phyloP scores from a whole-genome alignment of 2,113 vertebrate genomes.

The Gallinago undulata region DNA sequence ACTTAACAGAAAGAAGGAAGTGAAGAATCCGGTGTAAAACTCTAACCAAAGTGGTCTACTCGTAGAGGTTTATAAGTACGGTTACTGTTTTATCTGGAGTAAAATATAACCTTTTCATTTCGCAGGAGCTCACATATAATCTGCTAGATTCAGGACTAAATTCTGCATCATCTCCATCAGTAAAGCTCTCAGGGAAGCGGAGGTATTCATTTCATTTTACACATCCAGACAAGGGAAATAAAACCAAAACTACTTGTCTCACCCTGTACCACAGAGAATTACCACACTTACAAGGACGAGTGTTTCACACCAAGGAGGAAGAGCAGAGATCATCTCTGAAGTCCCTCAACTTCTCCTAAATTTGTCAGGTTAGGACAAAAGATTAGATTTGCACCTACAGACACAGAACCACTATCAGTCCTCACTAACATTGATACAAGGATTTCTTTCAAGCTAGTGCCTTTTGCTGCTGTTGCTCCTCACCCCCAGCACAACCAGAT shows the following conservation, averaged over 20 bases:
- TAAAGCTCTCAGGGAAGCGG: neutral
- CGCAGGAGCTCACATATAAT: neutral
- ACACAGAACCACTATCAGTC: no score
- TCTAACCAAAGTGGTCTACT: neutral
- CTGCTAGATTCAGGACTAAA: neutral
- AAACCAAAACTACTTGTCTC: neutral
- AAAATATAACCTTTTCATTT: neutral
- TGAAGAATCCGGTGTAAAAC: neutral
- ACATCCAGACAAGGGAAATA: neutral
- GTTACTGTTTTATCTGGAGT: neutral
- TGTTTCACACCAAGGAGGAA: neutral
- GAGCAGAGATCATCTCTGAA: neutral
- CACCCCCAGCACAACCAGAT: fast-evolving
- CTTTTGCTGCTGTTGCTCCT: neutral
- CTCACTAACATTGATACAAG: fast-evolving
- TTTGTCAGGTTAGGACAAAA: neutral
- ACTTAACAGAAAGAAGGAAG: neutral
- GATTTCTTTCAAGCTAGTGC: neutral
- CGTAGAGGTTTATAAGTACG: fast-evolving
- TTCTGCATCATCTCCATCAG: neutral
- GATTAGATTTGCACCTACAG: neutral
- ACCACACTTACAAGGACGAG: no score
- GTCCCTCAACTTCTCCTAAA: neutral
- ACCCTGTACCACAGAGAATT: neutral
- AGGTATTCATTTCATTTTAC: neutral